Evolutionary conservation across 37 sponge, comb jelly and placozoan species (phyloP), one percentile per base, ranked within the genome.

Genomic region (Petrosia ficiformis): DNA sequence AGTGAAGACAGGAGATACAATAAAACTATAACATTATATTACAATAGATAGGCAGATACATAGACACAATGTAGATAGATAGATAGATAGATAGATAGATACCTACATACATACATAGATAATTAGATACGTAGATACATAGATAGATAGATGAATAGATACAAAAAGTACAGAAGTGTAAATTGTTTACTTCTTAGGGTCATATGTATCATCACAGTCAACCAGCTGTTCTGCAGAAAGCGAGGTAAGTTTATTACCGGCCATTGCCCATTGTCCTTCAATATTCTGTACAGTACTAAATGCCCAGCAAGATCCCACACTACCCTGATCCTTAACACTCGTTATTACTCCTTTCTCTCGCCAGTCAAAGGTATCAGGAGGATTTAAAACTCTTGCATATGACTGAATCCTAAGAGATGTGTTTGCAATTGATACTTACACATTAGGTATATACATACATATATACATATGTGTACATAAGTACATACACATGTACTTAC

Each of bases 221-320:
- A 93, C 89, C 39, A 93, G 77, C 25, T 84, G 93, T 59, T 93
- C 93, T 2, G 77, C 74, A 41, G 85, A 74, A 29, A 93, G 74
- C 10, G 88, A 87, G 1, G 71, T 29, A 1, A 93, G 28, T 30
- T 39, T 30, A 57, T 77, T 35, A 3, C 71, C 80, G 28, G 39
- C 63, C 41, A 87, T 43, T 5, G 93, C 93, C 93, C 93, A 93
- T 70, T 88, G 89, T 16, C 93, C 87, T 70, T 93, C 93, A 14
- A 93, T 52, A 61, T 93, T 93, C 21, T 78, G 88, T 33, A 81
- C 79, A 0, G 93, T 88, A 66, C 93, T 85, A 68, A 93, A 93
- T 8, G 93, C 93, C 93, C 93, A 93, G 71, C 93, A 93, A 1
- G 93, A 68, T 22, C 93, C 93, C 0, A 59, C 89, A 26, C 79